Evolutionary conservation across 2,888 invertebrate species (phyloP).

Genomic region (Lottia gigantea): DNA sequence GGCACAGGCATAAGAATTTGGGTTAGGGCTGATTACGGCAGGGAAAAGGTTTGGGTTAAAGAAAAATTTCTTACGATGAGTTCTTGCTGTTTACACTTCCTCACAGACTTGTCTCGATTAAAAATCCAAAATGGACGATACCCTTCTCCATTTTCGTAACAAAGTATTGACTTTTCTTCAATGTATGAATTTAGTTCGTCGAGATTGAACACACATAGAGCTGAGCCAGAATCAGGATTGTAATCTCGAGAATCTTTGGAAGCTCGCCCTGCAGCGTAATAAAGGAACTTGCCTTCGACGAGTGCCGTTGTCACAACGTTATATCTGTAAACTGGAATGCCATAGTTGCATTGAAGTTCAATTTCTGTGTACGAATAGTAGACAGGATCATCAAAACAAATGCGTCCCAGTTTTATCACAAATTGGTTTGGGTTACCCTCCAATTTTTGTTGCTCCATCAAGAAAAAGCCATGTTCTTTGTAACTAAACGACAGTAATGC

Average conservation of each 20-base stretch:
- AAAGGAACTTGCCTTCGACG: constrained; percentile 19
- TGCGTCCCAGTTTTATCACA: constrained; percentile 58
- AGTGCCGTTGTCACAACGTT: constrained; percentile 38
- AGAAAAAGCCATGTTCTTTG: constrained; percentile 52
- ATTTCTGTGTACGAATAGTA: constrained; percentile 65
- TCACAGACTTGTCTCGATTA: constrained; percentile 11
- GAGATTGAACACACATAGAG: constrained; percentile 37
- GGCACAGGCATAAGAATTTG: no score
- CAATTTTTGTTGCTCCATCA: constrained; percentile 53
- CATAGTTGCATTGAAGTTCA: constrained; percentile 45
- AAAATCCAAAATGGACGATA: constrained; percentile 36
- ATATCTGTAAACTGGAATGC: constrained; percentile 22
- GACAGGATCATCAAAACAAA: constrained; percentile 57
- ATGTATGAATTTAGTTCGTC: constrained; percentile 21
- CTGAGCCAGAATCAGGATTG: constrained; percentile 22
- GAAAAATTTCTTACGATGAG: constrained; percentile 4
- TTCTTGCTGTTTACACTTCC: not conserved
- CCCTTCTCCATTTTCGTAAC: constrained; percentile 27
- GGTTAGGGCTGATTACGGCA: no score
- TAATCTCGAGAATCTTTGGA: not conserved
- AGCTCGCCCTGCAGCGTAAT: constrained; percentile 21
- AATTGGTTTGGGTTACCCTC: not conserved
- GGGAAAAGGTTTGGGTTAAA: no score
- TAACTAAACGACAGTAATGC: constrained; percentile 59
- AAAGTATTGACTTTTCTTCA: constrained; percentile 22